Evolutionary conservation across 2,888 invertebrate species (phyloP).

Genomic region (Agonopterix arenella): DNA sequence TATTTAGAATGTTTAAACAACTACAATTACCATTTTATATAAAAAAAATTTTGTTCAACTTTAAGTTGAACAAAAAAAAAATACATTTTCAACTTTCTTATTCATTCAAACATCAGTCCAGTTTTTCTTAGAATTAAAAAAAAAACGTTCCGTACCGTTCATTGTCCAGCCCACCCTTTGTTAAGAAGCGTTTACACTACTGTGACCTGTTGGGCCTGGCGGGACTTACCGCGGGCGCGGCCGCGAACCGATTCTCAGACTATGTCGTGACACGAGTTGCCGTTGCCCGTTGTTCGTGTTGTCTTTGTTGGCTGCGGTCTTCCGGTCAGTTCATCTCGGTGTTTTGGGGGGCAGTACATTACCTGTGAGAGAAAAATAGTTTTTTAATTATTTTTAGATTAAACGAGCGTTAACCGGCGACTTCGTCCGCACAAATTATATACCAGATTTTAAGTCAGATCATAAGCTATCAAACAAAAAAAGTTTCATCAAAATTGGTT

Average conservation of each 20-base stretch:
- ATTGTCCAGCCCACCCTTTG: neutral
- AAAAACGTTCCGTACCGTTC: neutral
- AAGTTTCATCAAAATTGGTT: too few relatives aligned
- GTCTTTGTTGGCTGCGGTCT: conserved; percentile 79
- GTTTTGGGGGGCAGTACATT: conserved; percentile 76
- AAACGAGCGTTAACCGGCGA: too few relatives aligned
- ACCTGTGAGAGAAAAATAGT: conserved; percentile 40
- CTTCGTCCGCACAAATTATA: too few relatives aligned
- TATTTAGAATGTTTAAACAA: neutral
- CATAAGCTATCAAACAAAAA: too few relatives aligned
- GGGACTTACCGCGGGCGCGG: conserved; percentile 48
- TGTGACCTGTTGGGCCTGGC: conserved; percentile 45
- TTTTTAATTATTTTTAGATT: too few relatives aligned
- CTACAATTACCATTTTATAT: neutral
- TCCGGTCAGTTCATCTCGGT: conserved; percentile 58
- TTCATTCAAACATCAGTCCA: neutral
- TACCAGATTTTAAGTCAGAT: too few relatives aligned
- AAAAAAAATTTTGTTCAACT: neutral
- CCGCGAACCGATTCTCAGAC: conserved; percentile 66
- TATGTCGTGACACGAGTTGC: conserved; percentile 79
- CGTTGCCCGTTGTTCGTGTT: conserved; percentile 81
- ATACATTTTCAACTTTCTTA: neutral
- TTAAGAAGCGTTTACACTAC: conserved; percentile 34
- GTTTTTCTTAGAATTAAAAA: neutral
- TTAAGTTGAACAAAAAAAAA: neutral